Evolutionary conservation across 1,140 invertebrate genomes (phyloP).

Genomic region (Drosophila melanogaster): DNA sequence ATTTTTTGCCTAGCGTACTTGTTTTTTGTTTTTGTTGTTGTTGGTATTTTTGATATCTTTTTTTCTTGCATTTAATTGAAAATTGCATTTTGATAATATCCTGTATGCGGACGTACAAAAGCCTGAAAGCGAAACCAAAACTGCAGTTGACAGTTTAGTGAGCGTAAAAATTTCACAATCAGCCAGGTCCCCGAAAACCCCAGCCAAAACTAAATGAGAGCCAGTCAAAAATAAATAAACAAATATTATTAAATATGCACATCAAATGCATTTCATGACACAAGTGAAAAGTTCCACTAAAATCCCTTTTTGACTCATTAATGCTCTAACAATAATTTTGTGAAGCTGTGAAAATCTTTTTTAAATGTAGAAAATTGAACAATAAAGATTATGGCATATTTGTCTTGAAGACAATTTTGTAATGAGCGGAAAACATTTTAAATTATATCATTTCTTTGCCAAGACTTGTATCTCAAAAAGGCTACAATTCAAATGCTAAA

Average conservation of each 20-base stretch:
- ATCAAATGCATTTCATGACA: slow-evolving; percentile 47
- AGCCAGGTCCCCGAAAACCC: slow-evolving; percentile 7
- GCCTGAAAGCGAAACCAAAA: slow-evolving; percentile 59
- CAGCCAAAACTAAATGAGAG: slow-evolving; percentile 8
- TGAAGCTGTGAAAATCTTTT: not conserved
- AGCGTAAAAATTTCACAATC: slow-evolving; percentile 37
- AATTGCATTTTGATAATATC: slow-evolving; percentile 70
- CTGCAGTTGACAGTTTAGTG: slow-evolving; percentile 70
- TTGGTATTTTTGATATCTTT: not conserved
- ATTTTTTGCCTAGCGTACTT: not conserved
- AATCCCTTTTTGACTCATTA: not conserved
- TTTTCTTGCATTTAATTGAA: slow-evolving; percentile 44
- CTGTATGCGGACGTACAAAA: slow-evolving; percentile 32
- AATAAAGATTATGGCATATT: too few relatives aligned
- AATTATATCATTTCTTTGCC: too few relatives aligned
- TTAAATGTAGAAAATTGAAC: too few relatives aligned
- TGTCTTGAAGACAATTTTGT: too few relatives aligned
- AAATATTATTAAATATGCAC: slow-evolving; percentile 56
- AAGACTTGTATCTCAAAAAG: too few relatives aligned
- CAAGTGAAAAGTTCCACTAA: slow-evolving; percentile 1
- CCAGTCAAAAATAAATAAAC: slow-evolving; percentile 57
- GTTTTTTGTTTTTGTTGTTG: slow-evolving; percentile 27
- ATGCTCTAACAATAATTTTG: not conserved
- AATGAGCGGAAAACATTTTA: too few relatives aligned
- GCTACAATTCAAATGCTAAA: too few relatives aligned